Percentiles rank a stretch among this genome's conserved stretches.
These are phyloP conservation scores for Papilio polyxenes DNA, from an alignment of 1,140 invertebrate species.

Conservation along the genomic window DNA sequence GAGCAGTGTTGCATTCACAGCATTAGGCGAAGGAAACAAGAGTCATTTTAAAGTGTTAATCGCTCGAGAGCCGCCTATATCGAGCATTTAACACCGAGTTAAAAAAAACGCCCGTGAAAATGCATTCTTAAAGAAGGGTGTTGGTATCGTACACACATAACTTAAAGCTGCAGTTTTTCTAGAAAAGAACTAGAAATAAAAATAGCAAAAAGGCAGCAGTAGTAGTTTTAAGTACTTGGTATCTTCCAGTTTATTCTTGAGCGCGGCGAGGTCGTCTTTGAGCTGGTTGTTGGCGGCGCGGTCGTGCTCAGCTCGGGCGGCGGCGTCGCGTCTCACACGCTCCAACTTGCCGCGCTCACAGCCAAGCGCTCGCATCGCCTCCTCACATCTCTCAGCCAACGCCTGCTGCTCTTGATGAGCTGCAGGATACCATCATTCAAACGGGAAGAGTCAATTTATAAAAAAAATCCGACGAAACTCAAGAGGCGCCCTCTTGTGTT, in stretches of 20 bases:
- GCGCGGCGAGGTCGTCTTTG: conserved; percentile 86
- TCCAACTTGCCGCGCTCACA: conserved; percentile 86
- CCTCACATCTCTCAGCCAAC: conserved; percentile 87
- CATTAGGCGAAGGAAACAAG: too few species aligned
- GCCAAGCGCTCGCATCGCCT: conserved; percentile 85
- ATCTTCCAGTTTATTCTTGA: conserved; percentile 86
- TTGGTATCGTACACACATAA: too few species aligned
- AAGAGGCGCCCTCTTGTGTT: background rate
- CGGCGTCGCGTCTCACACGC: conserved; percentile 84
- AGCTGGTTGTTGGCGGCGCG: conserved; percentile 85
- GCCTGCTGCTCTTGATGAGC: conserved; percentile 94
- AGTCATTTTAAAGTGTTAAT: too few species aligned
- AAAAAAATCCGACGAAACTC: background rate
- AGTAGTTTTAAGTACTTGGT: conserved; percentile 82
- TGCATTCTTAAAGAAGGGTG: too few species aligned
- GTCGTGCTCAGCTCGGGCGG: conserved; percentile 86
- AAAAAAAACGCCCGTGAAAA: too few species aligned
- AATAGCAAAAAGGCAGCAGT: background rate
- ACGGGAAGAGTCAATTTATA: too few species aligned
- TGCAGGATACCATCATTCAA: conserved; percentile 50
- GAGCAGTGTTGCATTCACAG: too few species aligned
- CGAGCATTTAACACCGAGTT: too few species aligned
- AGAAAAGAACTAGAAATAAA: too few species aligned
- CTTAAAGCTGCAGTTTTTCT: too few species aligned
- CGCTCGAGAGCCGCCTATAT: too few species aligned